These are phyloP conservation scores for Mareca strepera DNA, from an alignment of 2,797 vertebrate species.

Conservation along the genomic window DNA sequence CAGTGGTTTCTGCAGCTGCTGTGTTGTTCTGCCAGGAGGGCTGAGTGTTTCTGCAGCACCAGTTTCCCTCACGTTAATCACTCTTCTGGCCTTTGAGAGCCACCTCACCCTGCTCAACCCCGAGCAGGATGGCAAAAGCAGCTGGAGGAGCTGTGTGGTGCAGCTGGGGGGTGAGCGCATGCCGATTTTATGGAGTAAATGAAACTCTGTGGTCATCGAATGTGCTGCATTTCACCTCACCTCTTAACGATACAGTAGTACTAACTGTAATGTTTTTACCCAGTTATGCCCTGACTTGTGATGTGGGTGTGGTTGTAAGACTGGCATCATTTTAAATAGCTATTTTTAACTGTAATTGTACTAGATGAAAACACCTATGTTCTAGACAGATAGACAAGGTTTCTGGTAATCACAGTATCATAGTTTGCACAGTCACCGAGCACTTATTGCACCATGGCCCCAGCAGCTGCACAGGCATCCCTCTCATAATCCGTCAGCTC, in stretches of 20 bases:
- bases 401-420: not conserved
- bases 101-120: rapidly evolving
- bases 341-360: not conserved
- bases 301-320: rapidly evolving
- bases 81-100: not conserved
- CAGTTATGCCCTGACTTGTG: not conserved
- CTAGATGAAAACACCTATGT: not conserved
- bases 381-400: not conserved
- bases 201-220: not conserved
- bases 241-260: not conserved
- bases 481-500: not conserved
- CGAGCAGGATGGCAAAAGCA: not conserved
- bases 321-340: not conserved
- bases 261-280: not conserved
- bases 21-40: not conserved
- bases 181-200: not conserved
- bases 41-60: not conserved
- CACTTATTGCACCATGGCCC: not conserved
- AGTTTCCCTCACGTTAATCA: not conserved
- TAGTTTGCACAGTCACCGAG: not conserved
- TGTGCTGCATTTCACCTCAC: not conserved
- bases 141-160: not conserved
- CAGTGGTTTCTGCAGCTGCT: not conserved
- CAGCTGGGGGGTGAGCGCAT: not conserved
- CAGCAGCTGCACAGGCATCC: not conserved